phyloP scores from a whole-genome alignment of 2,888 invertebrate genomes.

The Acleris holmiana region DNA sequence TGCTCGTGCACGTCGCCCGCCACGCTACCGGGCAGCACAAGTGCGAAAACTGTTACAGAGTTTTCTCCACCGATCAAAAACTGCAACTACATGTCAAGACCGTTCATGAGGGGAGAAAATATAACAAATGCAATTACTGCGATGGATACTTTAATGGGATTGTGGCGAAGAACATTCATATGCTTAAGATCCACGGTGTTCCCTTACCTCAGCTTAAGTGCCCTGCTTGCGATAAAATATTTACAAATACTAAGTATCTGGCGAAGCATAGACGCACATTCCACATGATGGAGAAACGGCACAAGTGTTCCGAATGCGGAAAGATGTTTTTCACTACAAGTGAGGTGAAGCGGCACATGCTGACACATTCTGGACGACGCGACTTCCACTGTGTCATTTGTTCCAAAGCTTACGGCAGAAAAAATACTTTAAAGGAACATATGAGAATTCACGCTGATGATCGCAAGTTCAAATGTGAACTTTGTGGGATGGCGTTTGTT shows the following conservation, averaged over 20 bases:
- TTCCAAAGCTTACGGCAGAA: constrained; percentile 5
- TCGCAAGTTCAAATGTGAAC: constrained; percentile 48
- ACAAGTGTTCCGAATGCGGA: constrained; percentile 66
- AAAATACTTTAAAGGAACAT: constrained; percentile 50
- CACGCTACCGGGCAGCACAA: constrained; percentile 43
- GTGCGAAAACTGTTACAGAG: constrained; percentile 59
- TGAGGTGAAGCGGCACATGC: constrained; percentile 51
- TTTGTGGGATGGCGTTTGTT: constrained; percentile 42
- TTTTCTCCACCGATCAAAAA: constrained; percentile 57
- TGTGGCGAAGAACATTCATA: constrained; percentile 52
- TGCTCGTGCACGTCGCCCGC: constrained; percentile 39
- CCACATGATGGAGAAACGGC: constrained; percentile 64
- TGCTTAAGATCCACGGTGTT: constrained; percentile 53
- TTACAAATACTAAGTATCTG: constrained; percentile 46
- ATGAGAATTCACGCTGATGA: constrained; percentile 55
- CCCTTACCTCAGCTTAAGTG: constrained; percentile 49
- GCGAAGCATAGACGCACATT: constrained; percentile 54
- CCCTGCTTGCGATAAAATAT: constrained; percentile 54
- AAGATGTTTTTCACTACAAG: constrained; percentile 54
- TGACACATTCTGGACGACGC: constrained; percentile 11
- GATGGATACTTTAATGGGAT: constrained; percentile 52
- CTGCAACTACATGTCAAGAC: constrained; percentile 56
- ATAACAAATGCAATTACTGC: constrained; percentile 56
- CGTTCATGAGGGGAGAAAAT: constrained; percentile 51
- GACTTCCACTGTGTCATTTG: constrained; percentile 24